Base-by-base conservation (phyloP, 2,888 invertebrate genomes). In the Esperia sulphurella region DNA sequence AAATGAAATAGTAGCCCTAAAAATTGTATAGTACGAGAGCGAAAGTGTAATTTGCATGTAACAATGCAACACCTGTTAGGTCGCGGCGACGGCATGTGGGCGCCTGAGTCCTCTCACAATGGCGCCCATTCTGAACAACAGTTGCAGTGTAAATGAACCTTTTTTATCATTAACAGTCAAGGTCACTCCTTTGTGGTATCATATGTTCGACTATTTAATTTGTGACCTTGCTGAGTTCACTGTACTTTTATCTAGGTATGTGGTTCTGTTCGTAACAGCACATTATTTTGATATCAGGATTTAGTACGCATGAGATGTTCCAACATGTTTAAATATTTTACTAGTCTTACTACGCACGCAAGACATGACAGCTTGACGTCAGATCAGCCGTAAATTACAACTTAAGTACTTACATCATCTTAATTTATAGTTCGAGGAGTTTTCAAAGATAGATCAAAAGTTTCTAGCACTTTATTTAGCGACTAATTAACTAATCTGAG, bases 1-100 rank as follows among this genome's bases (percentile, higher is more conserved):
- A 52, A 52, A n/a, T 35, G 37, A 52, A 52, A 52, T 40, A 52
- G 57, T 65, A 62, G 56, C 61, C 72, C 73, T 76, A 79, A 83
- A 77, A 83, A 77, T 65, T 67, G 65, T 74, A 76, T 64, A 73
- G 72, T 62, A 61, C 52, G 78, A 87, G 73, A 89, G 80, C 74
- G 88, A 89, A 84, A 88, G 88, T 83, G 72, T 84, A 85, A 87
- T 89, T 89, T 89, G 86, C 88, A 89, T 88, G 78, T 72, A 85
- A 88, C 88, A 89, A 89, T 86, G 82, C 80, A 76, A 74, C 88
- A 89, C 88, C 88, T 89, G 88, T 80, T 79, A 75, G 68, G 64
- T 64, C 41, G 57, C 64, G 63, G 54, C 62, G 64, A 21, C 13
- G 60, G 68, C 78, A 77, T 83, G 87, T 85, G 87, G 86, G 82